These are phyloP conservation scores for Margaritifera margaritifera DNA, from an alignment of 2,888 invertebrate species.

Conservation along the genomic window DNA sequence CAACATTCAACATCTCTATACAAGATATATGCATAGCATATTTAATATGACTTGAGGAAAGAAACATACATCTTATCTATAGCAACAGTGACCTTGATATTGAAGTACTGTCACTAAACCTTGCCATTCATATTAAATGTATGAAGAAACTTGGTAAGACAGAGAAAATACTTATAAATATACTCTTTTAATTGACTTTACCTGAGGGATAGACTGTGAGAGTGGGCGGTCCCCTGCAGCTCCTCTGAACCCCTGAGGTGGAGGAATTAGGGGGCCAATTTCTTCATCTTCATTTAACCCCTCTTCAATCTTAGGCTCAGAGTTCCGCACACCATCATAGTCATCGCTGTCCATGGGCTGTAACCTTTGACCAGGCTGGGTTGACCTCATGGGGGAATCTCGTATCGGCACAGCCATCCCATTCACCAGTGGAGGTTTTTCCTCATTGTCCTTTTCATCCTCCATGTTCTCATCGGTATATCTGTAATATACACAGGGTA, in stretches of 20 bases:
- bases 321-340: conserved; percentile 17
- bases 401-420: conserved; percentile 55
- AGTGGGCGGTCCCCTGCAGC: conserved; percentile 48
- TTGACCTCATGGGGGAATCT: conserved; percentile 48
- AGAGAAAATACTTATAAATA: background rate
- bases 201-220: conserved; percentile 63
- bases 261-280: conserved; percentile 58
- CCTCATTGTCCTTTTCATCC: conserved; percentile 30
- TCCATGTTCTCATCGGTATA: conserved; percentile 55
- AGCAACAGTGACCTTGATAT: too few species aligned
- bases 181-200: conserved; percentile 16
- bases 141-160: background rate
- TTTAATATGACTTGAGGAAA: too few species aligned
- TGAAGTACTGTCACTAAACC: background rate
- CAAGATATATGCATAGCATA: too few species aligned
- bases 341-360: conserved; percentile 47
- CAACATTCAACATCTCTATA: too few species aligned
- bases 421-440: conserved; percentile 49
- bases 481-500: conserved; percentile 22
- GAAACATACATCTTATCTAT: too few species aligned
- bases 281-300: conserved; percentile 47
- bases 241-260: conserved; percentile 61
- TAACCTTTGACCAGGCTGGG: conserved; percentile 39
- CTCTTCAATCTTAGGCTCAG: conserved; percentile 19
- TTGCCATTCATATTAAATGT: background rate